phyloP scores from a whole-genome alignment of 2,797 vertebrate genomes.

The Oophaga sylvatica region DNA sequence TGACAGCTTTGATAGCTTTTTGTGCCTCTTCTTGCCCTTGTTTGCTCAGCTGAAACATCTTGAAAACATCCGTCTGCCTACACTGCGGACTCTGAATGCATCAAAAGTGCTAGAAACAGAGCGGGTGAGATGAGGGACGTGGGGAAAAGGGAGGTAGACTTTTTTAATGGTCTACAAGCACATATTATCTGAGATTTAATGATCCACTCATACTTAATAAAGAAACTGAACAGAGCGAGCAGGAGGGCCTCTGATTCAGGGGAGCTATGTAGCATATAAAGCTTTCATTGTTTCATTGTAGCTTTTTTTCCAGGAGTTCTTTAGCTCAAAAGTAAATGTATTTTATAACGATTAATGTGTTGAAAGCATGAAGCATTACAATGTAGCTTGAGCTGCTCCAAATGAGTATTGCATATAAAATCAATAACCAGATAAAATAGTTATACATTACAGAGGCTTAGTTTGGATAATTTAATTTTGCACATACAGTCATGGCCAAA shows the following conservation, averaged over 20 bases:
- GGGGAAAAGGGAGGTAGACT: not conserved
- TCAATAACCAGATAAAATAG: not conserved
- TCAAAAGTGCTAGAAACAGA: not conserved
- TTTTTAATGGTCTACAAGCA: not conserved
- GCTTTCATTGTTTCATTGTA: not conserved
- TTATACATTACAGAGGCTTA: not conserved
- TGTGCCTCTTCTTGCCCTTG: not conserved
- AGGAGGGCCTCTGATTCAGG: not conserved
- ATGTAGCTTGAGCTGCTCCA: not conserved
- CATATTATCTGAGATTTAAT: not conserved
- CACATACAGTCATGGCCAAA: not conserved
- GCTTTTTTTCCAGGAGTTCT: not conserved
- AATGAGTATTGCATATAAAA: not conserved
- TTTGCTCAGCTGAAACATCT: conserved; percentile 12
- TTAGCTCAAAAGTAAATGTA: not conserved
- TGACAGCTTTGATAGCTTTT: not conserved
- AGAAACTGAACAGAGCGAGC: not conserved
- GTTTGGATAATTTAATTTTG: not conserved
- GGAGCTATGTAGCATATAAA: not conserved
- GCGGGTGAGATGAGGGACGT: not conserved
- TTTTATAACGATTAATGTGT: not conserved
- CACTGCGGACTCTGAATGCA: not conserved
- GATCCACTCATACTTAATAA: not conserved
- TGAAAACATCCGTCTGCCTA: not conserved
- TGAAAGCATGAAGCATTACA: not conserved